phyloP scores from a whole-genome alignment of 2,113 vertebrate genomes.

The Verasper variegatus region DNA sequence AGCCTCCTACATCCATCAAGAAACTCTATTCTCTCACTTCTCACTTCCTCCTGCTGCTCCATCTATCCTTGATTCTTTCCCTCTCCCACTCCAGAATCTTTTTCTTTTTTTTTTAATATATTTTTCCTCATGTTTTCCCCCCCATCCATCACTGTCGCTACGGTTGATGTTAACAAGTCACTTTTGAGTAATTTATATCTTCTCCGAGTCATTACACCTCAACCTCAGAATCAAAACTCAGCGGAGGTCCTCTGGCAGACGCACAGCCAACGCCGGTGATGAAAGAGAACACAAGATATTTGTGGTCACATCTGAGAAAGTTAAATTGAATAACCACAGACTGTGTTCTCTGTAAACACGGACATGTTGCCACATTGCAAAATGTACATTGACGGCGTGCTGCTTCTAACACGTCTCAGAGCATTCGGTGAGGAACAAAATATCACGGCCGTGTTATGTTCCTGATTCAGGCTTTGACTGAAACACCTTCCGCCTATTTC shows the following conservation, averaged over 20 bases:
- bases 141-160: slow-evolving; percentile 47
- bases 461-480: slow-evolving; percentile 24
- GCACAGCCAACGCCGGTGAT: slow-evolving; percentile 32
- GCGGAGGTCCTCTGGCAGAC: slow-evolving; percentile 59
- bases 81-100: slow-evolving; percentile 25
- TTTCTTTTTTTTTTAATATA: not conserved
- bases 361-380: slow-evolving; percentile 47
- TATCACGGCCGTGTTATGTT: slow-evolving; percentile 19
- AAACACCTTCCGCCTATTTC: slow-evolving; percentile 3
- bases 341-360: slow-evolving; percentile 37
- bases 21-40: slow-evolving; percentile 61
- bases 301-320: slow-evolving; percentile 45
- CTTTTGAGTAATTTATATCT: slow-evolving; percentile 62
- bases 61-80: slow-evolving; percentile 41
- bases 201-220: slow-evolving; percentile 62
- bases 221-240: slow-evolving; percentile 64
- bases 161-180: slow-evolving; percentile 45
- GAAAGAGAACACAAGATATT: slow-evolving; percentile 43
- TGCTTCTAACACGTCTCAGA: slow-evolving; percentile 33
- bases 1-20: slow-evolving; percentile 66
- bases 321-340: slow-evolving; percentile 32
- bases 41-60: slow-evolving; percentile 60
- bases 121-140: slow-evolving; percentile 39
- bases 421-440: slow-evolving; percentile 15
- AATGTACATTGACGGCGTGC: slow-evolving; percentile 19